Conservation (phyloP, 2,113 vertebrate genomes). For the Rhinichthys klamathensis region DNA sequence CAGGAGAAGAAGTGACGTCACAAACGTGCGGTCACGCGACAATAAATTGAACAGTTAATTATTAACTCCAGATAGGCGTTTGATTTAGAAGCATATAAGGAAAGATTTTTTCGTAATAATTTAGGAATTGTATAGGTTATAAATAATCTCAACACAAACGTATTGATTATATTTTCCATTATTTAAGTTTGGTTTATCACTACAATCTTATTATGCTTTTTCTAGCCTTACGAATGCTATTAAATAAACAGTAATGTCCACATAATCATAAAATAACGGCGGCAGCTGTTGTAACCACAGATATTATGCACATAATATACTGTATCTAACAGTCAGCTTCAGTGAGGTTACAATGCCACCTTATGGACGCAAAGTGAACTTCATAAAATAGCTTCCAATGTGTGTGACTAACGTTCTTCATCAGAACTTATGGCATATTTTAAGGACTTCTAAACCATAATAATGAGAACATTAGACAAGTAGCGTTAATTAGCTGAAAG, state of each 20-base stretch:
- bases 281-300: background rate
- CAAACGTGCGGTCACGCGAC: background rate
- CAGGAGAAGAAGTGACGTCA: constrained; percentile 17
- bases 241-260: background rate
- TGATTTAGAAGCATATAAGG: background rate
- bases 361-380: background rate
- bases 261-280: background rate
- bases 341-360: background rate
- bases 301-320: too few relatives aligned
- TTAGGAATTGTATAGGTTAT: background rate
- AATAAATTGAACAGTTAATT: background rate
- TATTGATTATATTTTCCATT: background rate
- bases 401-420: background rate
- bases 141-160: background rate
- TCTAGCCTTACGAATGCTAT: background rate
- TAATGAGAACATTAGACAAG: background rate
- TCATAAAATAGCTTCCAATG: background rate
- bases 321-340: background rate
- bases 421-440: background rate
- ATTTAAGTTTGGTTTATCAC: background rate
- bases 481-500: background rate
- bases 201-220: background rate
- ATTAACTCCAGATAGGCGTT: background rate
- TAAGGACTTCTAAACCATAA: background rate
- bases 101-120: background rate